Base-by-base conservation (phyloP, 2,888 invertebrate genomes). In the Tiphia femorata region DNA sequence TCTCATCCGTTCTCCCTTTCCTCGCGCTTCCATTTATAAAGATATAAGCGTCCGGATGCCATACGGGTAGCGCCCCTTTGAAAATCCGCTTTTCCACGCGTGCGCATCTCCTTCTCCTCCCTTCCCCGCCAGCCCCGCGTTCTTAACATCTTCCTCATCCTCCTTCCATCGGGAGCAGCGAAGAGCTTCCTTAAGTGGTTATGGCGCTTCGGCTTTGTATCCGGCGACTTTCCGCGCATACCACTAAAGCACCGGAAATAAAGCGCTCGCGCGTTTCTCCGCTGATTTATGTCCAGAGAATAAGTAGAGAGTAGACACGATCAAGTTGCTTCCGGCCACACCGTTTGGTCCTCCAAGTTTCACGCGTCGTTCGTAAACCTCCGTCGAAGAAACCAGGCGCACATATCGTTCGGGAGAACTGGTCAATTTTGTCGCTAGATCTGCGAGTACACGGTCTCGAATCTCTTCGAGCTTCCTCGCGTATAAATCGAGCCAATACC, bases 1-100 rank as follows among this genome's bases (percentile, higher is more conserved):
- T 62, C 67, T 29, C 29, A n/a, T 12, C 12, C 29, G 2, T 12
- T 29, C 29, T 5, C 29, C 12, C 29, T 29, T 12, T 8, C 30
- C 30, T 12, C 12, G 30, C 78, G 79, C 73, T 78, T 82, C 82
- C 81, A 83, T 83, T 83, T 83, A 83, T 83, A 83, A 83, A 82
- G 83, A 82, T 83, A 82, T 83, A 82, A 81, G 78, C 70, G 73
- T 63, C 67, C 70, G 72, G 74, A 76, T 73, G 74, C 72, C 62
- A 73, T 71, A 5, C 12, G 14, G 33, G 70, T 23, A 51, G 54
- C 30, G 54, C 41, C n/a, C n/a, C n/a, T n/a, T n/a, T 71, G 17
- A 58, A 79, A 82, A 83, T 79, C 82, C 76, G 78, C 81, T 82
- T 83, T 81, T 67, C 70, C 68, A 12, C 67, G 69, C 64, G 67